Base-by-base conservation (phyloP, 2,888 invertebrate genomes). In the Heliconius charithonia region DNA sequence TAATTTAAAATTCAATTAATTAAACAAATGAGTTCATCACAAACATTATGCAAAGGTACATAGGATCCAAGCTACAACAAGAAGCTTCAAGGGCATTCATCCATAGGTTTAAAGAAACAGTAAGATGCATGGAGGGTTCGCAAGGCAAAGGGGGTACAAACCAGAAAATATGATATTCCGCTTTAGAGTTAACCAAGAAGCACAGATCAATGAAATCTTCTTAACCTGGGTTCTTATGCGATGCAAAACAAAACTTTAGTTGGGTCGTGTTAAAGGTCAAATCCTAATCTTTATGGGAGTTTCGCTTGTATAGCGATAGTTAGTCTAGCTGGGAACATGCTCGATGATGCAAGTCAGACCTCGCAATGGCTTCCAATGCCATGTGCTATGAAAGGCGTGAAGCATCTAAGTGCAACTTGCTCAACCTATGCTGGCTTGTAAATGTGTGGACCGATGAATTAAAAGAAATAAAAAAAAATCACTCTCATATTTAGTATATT, bases 111-210 rank as follows among this genome's bases (percentile, higher is more conserved):
- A 80, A 83, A 79, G 51, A 84, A 82, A 81, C 82, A 87, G 25
- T 69, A 87, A 87, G 88, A 91, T 92, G 90, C 92, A 91, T 91
- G 91, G 87, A 45, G 80, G 82, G 82, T 85, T 90, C 69, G 91
- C 90, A 90, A 92, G 91, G 91, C 88, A 56, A 87, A 59, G 16
- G 90, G 90, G 91, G 88, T 92, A 92, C 93, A 92, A 92, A 92
- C 93, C 94, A 92, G 88, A 92, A 90, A 92, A 59, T 72, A 72
- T 91, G 89, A 87, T 89, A 87, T 89, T 92, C 94, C 95, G 95
- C 95, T 89, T 90, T 91, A 95, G 95, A 95, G 95, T 95, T 93
- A 91, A 94, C 95, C 95, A 95, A 95, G 95, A 95, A 94, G 95
- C 94, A 92, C 86, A 91, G 89, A 90, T 91, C 91, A 90, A 91